Evolutionary conservation across 2,797 vertebrate genomes (phyloP), one percentile per base, ranked within the genome.

Genomic region (Microhierax caerulescens): DNA sequence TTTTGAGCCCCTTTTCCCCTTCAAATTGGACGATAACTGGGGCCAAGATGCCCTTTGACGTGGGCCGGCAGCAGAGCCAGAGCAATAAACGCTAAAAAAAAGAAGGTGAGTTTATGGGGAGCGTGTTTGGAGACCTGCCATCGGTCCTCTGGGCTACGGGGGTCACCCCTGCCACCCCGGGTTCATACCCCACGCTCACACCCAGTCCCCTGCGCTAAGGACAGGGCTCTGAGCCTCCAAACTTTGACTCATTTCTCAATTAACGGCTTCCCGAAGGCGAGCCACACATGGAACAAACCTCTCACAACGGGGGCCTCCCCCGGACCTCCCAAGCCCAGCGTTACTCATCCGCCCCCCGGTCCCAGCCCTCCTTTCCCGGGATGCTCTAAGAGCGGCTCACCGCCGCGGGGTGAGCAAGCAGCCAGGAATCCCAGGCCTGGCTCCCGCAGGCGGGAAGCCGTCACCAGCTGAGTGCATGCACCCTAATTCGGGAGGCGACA

Each of bases 201-300:
- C 79, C 5, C 15, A 79, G 78, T 89, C 25, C 72, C 63, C 28
- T 1, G 0, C 28, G 56, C 19, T 85, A 85, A 88, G 43, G 77
- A 69, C 68, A 83, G 73, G 83, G 77, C 92, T 90, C 77, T 0
- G 7, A 77, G 65, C 80, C 91, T 70, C 92, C 54, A 61, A 88
- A 76, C 67, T 94, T 96, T 90, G 96, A 96, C 92, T 97, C 93
- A 95, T 94, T 90, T 95, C 91, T 93, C 91, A 90, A 72, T 88
- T 78, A 96, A 84, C 37, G 12, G 91, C 83, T 94, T 93, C 83
- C 88, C 24, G 5, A 86, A 64, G 0, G 0, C 6, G 7, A 93
- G 82, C 78, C 85, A 54, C 18, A 3, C 83, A 73, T 6, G 88
- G 95, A 95, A 97, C 91, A 96, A 95, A 95, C 68, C 68, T 87